Conservation (phyloP, 2,888 invertebrate genomes). For the Eupithecia insigniata region DNA sequence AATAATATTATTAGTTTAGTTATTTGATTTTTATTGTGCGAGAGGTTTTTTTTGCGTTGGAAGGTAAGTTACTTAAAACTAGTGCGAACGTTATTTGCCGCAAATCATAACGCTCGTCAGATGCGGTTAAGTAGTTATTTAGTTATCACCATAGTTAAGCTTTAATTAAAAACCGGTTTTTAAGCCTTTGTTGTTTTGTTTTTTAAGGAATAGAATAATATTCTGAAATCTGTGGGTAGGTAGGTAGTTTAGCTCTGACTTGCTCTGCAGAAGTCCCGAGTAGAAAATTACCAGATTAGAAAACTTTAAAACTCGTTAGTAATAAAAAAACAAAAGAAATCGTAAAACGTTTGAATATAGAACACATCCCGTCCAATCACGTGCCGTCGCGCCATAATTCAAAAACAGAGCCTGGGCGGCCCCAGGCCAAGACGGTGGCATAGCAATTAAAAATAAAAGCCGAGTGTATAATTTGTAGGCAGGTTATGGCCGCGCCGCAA, state of each 20-base stretch:
- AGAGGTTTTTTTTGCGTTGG: too few species aligned
- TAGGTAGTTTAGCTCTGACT: background rate
- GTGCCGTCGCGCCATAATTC: slow-evolving; percentile 77
- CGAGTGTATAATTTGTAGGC: slow-evolving; percentile 79
- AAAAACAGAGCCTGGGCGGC: slow-evolving; percentile 64
- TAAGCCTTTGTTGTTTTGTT: too few species aligned
- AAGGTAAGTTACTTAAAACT: background rate
- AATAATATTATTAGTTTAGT: too few species aligned
- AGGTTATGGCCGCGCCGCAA: slow-evolving; percentile 74
- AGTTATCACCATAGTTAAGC: too few species aligned
- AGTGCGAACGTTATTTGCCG: background rate
- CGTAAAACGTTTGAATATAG: slow-evolving; percentile 22
- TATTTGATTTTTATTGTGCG: too few species aligned
- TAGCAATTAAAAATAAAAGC: slow-evolving; percentile 82
- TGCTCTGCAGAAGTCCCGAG: background rate
- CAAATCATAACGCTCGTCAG: background rate
- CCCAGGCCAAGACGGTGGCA: slow-evolving; percentile 78
- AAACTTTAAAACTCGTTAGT: background rate
- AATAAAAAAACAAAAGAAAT: slow-evolving; percentile 11
- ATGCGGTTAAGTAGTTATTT: background rate
- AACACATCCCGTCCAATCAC: slow-evolving; percentile 70
- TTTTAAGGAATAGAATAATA: too few species aligned
- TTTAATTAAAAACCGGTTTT: too few species aligned
- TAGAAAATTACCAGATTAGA: background rate
- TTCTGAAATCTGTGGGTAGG: too few species aligned